Base-by-base conservation (phyloP, 1,140 invertebrate species). In the Periplaneta americana region DNA sequence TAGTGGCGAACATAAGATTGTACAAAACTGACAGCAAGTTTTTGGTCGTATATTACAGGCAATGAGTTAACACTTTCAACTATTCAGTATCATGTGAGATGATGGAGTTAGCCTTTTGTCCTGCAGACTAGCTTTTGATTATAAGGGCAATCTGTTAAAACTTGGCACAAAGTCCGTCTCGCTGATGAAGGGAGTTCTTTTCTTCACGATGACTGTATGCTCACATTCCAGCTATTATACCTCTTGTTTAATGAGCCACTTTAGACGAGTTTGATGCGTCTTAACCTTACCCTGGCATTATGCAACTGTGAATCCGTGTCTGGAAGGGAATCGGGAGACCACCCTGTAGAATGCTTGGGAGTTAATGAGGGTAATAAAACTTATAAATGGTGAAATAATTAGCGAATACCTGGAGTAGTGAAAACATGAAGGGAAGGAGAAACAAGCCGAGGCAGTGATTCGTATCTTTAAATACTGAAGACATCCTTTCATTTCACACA, bases 1-100 rank as follows among this genome's bases (percentile, higher is more conserved):
- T 39, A 15, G 33, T n/a, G 35, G 35, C 28, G 77, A 48, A 48
- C 28, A 31, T 37, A 74, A 28, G 48, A 28, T 31, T 34, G 13
- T 13, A 28, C 37, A 13, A 39, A 33, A 66, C 57, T 80, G 79
- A 80, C 79, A 80, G 79, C 57, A 39, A n/a, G n/a, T 18, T 28
- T 66, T 37, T 10, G 37, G 33, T 34, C 36, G 33, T 57, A 80
- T 80, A 80, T 80, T 75, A 80, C 79, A 57, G 18, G 36, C n/a
- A n/a, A 80, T 80, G 79, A 80, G 79, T 80, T 48, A 74, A 80
- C 79, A 80, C 35, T 80, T 80, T 80, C n/a, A n/a, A 39, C 37
- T 6, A 11, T 39, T 48, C 39, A 13, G 17, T 22, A 48, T 48
- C 6, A 48, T 48, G 39, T 15, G 39, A 48, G 39, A 15, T 18